Evolutionary conservation across 2,797 vertebrate species (phyloP).

Genomic region (Naso thynnoides): DNA sequence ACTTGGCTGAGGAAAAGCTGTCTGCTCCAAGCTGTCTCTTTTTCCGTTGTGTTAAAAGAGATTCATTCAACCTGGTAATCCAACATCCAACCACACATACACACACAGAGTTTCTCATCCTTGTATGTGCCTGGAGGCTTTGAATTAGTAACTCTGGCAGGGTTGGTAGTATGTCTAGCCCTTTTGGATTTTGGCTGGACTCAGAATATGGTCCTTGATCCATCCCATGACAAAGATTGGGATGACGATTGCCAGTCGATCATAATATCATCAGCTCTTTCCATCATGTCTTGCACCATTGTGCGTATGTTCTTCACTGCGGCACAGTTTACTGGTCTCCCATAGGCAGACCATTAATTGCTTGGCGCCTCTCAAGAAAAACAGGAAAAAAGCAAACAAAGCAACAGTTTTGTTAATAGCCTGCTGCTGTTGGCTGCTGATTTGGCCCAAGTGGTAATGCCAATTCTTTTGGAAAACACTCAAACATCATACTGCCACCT

Average conservation of each 20-base stretch:
- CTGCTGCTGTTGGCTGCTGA: slow-evolving; percentile 82
- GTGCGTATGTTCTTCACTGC: slow-evolving; percentile 65
- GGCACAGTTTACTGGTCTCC: slow-evolving; percentile 75
- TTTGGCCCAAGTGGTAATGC: slow-evolving; percentile 81
- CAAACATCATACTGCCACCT: slow-evolving; percentile 82
- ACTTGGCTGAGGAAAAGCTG: background rate
- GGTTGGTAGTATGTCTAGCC: slow-evolving; percentile 6
- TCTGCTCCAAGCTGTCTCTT: slow-evolving; percentile 8
- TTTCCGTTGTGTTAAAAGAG: slow-evolving; percentile 19
- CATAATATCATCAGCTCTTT: slow-evolving; percentile 62
- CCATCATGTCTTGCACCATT: slow-evolving; percentile 61
- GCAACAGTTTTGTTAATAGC: slow-evolving; percentile 83
- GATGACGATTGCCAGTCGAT: slow-evolving; percentile 40
- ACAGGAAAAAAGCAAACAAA: slow-evolving; percentile 77
- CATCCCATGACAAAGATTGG: slow-evolving; percentile 18
- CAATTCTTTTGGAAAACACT: slow-evolving; percentile 80
- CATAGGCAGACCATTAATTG: slow-evolving; percentile 83
- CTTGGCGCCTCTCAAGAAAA: slow-evolving; percentile 79
- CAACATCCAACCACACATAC: slow-evolving; percentile 2
- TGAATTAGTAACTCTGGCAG: slow-evolving; percentile 24
- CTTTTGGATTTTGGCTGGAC: slow-evolving; percentile 25
- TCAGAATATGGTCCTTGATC: background rate
- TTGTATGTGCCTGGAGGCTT: slow-evolving; percentile 26
- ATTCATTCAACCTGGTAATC: slow-evolving; percentile 35
- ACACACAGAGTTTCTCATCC: slow-evolving; percentile 28